phyloP scores from a whole-genome alignment of 2,797 vertebrate species.

The Orientallactaga sibirica region DNA sequence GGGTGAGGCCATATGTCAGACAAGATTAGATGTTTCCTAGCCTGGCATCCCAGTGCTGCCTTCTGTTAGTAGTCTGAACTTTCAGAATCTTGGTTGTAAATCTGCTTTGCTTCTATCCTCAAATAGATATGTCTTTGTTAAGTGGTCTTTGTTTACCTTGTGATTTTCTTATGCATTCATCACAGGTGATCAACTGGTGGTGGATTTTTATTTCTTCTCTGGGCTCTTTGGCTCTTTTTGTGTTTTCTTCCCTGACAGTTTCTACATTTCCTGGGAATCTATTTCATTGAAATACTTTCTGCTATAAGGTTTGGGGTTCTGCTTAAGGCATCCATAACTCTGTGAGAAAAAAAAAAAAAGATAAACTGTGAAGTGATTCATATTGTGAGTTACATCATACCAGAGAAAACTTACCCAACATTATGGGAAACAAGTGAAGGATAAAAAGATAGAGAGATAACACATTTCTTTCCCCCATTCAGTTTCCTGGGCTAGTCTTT shows the following conservation, averaged over 20 bases:
- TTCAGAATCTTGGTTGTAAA: background rate
- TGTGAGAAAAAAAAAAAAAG: background rate
- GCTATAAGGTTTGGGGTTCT: background rate
- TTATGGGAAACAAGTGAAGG: background rate
- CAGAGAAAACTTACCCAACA: background rate
- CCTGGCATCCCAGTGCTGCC: background rate
- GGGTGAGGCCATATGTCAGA: background rate
- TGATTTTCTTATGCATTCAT: background rate
- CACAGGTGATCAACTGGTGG: background rate
- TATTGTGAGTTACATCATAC: background rate
- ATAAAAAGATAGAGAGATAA: background rate
- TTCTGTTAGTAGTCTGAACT: background rate
- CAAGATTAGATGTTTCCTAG: background rate
- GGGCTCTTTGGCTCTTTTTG: background rate
- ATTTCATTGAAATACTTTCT: background rate
- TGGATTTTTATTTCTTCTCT: conserved; percentile 39
- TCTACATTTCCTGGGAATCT: background rate
- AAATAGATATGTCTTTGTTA: background rate
- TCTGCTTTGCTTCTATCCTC: background rate
- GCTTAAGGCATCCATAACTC: background rate
- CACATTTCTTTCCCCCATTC: background rate
- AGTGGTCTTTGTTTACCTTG: background rate
- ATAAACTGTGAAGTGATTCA: background rate
- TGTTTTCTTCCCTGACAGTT: background rate
- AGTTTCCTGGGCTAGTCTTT: no score